Percentiles rank a stretch among this genome's conserved stretches.
phyloP scores from a whole-genome alignment of 2,113 vertebrate species.

The Emydura subglobosa region DNA sequence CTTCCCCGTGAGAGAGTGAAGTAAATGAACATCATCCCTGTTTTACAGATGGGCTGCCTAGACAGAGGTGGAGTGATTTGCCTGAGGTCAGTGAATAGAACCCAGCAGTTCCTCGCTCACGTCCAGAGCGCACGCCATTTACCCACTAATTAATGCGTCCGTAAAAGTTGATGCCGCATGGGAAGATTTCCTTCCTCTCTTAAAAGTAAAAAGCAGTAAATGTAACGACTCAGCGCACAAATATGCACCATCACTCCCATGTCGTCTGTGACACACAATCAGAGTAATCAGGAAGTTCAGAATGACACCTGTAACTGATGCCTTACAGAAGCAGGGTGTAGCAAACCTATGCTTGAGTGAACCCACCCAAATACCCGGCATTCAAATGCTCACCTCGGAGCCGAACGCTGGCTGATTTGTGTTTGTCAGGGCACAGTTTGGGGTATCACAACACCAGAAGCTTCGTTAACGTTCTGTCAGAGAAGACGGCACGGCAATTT shows the following conservation, averaged over 20 bases:
- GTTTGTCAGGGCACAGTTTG: neutral
- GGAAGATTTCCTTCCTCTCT: neutral
- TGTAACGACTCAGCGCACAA: too few relatives aligned
- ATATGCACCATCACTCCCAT: neutral
- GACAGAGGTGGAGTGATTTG: neutral
- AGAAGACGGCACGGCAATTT: neutral
- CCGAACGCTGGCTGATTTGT: fast-evolving
- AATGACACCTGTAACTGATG: neutral
- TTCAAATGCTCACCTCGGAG: fast-evolving
- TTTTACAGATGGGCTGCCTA: neutral
- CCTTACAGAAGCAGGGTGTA: neutral
- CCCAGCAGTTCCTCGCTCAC: neutral
- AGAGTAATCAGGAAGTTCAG: neutral
- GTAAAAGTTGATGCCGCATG: too few relatives aligned
- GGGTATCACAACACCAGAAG: fast-evolving
- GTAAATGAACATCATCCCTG: neutral
- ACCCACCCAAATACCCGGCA: neutral
- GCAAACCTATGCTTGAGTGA: neutral
- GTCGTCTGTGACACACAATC: neutral
- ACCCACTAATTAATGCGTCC: neutral
- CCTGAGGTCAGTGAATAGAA: neutral
- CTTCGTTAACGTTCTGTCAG: fast-evolving
- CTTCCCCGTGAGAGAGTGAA: neutral
- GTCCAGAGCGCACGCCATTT: neutral
- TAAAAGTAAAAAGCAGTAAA: neutral